Percentiles rank a stretch among this genome's conserved stretches.
These are phyloP conservation scores for Hirtodrosophila confusa DNA, from an alignment of 2,888 invertebrate genomes.

Conservation along the genomic window DNA sequence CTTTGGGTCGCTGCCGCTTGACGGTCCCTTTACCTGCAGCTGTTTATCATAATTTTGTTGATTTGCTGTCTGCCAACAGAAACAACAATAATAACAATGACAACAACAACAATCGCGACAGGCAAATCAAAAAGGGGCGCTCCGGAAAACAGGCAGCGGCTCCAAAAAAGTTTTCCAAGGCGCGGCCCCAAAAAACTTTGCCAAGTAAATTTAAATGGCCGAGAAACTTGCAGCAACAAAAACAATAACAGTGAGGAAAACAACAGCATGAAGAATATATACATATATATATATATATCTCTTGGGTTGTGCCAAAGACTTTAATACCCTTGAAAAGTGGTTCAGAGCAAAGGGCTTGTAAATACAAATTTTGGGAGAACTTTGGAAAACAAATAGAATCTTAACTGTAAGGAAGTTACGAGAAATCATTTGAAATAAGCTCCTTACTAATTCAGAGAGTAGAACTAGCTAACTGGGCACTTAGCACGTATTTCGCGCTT, in stretches of 20 bases:
- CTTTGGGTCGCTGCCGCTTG: too few species aligned
- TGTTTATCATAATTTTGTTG: conserved; percentile 80
- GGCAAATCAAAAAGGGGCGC: conserved; percentile 48
- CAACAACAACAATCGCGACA: conserved; percentile 38
- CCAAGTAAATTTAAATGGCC: conserved; percentile 73
- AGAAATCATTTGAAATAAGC: too few species aligned
- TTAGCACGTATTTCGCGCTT: conserved; percentile 30
- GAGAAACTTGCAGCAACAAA: conserved; percentile 30
- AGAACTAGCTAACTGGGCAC: conserved; percentile 14
- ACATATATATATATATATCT: conserved; percentile 19
- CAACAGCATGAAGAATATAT: conserved; percentile 35
- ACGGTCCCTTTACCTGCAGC: conserved; percentile 73
- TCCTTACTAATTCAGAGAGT: too few species aligned
- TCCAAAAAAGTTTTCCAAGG: conserved; percentile 44
- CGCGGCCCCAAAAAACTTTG: conserved; percentile 51
- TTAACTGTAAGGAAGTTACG: too few species aligned
- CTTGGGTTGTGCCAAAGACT: conserved; percentile 40
- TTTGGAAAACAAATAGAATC: conserved; percentile 6
- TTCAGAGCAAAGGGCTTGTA: conserved; percentile 6
- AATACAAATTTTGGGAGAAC: conserved; percentile 20
- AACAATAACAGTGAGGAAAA: conserved; percentile 16
- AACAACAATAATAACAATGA: conserved; percentile 56
- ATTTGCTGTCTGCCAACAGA: conserved; percentile 76
- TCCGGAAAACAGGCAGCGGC: conserved; percentile 52
- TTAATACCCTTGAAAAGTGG: conserved; percentile 47